Evolutionary conservation across 2,888 invertebrate species (phyloP), one percentile per base, ranked within the genome.

Genomic region (Danaus chrysippus): DNA sequence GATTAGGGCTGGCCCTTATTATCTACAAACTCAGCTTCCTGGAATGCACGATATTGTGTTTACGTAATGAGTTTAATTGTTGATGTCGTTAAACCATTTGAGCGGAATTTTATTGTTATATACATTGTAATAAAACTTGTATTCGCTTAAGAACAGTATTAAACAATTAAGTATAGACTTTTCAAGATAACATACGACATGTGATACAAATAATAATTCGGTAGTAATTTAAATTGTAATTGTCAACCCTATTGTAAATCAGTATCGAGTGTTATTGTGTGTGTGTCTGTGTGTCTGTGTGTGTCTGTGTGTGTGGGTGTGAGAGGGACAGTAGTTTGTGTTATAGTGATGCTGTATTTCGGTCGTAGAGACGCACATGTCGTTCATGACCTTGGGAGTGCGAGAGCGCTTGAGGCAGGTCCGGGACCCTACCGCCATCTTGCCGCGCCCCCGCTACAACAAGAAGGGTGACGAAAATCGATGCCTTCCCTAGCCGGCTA

Each of bases 401-500:
- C 72, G 79, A 77, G 74, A 75, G 82, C 81, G 86, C 83, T 81
- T 90, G 88, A 87, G 90, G 90, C 78, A 89, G 89, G 90, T 88
- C 86, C 77, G 83, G 87, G 75, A 81, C 87, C 87, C 87, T 84
- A 82, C 84, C 85, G 82, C 76, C 81, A 76, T 82, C 82, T 85
- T 84, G 84, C 83, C 83, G 82, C 83, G 72, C 72, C 74, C 79
- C 76, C 75, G 69, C 66, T 65, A 61, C 68, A 66, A 61, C 63
- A 66, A 62, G 76, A 82, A 82, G 88, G 89, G 87, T 87, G 87
- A 83, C 87, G 76, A 89, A 91, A 90, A 91, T 90, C 90, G 89
- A 90, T 90, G 83, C 75, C 74, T 81, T 83, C 87, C 89, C 87
- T 84, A 76, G 77, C 79, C 81, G 79, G 83, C 82, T 76, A 77